These are phyloP conservation scores for Colostygia pectinataria DNA, from an alignment of 2,888 invertebrate genomes.

Conservation along the genomic window DNA sequence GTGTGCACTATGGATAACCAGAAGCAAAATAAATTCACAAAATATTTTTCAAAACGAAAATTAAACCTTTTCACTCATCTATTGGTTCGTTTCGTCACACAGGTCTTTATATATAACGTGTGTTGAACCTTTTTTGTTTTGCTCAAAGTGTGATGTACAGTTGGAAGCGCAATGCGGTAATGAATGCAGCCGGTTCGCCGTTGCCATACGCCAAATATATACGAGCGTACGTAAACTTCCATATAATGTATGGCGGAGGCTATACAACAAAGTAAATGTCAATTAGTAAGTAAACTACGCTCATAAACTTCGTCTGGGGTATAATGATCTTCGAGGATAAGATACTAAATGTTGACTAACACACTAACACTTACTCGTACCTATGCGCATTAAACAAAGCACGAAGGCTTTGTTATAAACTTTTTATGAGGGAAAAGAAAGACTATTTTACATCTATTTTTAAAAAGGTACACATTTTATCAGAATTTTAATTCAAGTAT, in stretches of 20 bases:
- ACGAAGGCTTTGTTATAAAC: background rate
- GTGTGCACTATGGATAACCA: too few species aligned
- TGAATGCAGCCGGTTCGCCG: constrained; percentile 47
- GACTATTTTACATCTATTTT: background rate
- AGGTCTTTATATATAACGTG: constrained; percentile 3
- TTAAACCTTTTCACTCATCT: background rate
- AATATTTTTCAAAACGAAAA: background rate
- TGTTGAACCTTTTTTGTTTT: constrained; percentile 16
- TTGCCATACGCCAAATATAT: constrained; percentile 19
- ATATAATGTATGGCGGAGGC: constrained; percentile 10
- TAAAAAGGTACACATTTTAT: background rate
- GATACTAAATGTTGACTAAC: constrained; percentile 15
- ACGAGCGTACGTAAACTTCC: constrained; percentile 25
- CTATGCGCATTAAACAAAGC: constrained; percentile 6
- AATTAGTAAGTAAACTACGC: constrained; percentile 20
- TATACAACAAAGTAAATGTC: constrained; percentile 18
- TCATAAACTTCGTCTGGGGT: constrained; percentile 19
- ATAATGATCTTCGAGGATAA: constrained; percentile 21
- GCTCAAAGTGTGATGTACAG: constrained; percentile 24
- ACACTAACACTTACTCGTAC: constrained; percentile 1
- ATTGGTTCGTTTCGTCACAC: constrained; percentile 8
- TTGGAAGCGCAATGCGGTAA: constrained; percentile 58
- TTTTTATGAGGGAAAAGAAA: constrained; percentile 3
- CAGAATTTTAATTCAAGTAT: too few species aligned
- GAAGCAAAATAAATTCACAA: too few species aligned